Evolutionary conservation across 2,888 invertebrate species (phyloP).

Genomic region (Osedax frankpressi): DNA sequence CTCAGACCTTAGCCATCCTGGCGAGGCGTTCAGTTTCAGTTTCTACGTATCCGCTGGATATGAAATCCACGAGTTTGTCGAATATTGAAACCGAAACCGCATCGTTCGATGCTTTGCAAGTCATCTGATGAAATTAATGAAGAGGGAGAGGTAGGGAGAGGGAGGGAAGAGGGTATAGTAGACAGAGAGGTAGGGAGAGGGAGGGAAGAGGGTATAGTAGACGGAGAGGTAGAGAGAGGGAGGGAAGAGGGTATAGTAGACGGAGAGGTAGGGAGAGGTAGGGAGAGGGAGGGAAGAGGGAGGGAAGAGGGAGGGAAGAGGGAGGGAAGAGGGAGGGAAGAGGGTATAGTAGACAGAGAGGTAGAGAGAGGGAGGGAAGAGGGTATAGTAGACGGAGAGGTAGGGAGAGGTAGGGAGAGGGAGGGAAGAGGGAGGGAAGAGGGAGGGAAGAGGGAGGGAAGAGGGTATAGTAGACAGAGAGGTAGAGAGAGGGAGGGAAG

Average conservation of each 20-base stretch:
- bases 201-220: background rate
- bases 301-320: background rate
- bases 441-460: background rate
- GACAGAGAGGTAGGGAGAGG: background rate
- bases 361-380: too few species aligned
- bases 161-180: background rate
- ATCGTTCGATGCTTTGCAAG: background rate
- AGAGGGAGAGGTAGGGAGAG: background rate
- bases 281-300: background rate
- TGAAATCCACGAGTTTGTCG: constrained; percentile 31
- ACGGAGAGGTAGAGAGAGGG: background rate
- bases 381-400: background rate
- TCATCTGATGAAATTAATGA: background rate
- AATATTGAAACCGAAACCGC: background rate
- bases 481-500: background rate
- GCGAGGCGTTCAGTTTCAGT: constrained; percentile 43
- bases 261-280: background rate
- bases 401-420: background rate
- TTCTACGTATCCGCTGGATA: constrained; percentile 40
- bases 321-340: too few species aligned
- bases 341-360: too few species aligned
- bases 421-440: background rate
- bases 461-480: background rate
- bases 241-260: background rate
- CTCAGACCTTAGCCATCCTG: constrained; percentile 40